These are phyloP conservation scores for Diachrysia chrysitis DNA, from an alignment of 2,888 invertebrate genomes.

Conservation along the genomic window DNA sequence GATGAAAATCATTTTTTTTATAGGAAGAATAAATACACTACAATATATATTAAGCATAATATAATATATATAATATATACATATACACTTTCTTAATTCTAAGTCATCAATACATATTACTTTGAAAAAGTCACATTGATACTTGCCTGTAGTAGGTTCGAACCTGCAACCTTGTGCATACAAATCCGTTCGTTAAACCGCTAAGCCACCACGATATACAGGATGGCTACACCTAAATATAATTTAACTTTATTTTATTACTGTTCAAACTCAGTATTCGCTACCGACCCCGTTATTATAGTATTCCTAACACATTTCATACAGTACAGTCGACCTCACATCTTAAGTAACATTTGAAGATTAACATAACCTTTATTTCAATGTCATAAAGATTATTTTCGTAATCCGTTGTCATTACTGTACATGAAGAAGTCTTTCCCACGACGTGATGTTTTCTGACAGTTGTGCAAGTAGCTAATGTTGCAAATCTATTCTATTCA, in stretches of 20 bases:
- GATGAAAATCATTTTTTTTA: too few relatives aligned
- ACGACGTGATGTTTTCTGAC: conserved; percentile 30
- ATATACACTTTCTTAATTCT: too few relatives aligned
- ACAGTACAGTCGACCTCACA: neutral
- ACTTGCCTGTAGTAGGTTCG: too few relatives aligned
- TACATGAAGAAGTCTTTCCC: conserved; percentile 33
- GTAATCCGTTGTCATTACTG: conserved; percentile 14
- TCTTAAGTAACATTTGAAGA: neutral
- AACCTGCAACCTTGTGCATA: too few relatives aligned
- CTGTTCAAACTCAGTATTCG: neutral
- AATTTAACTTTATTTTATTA: neutral
- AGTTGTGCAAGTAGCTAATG: conserved; percentile 33
- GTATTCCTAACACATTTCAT: neutral
- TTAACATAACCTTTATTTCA: neutral
- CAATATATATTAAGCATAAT: too few relatives aligned
- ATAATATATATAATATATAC: too few relatives aligned
- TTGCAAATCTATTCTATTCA: conserved; percentile 14
- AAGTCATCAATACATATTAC: too few relatives aligned
- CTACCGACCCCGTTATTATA: neutral
- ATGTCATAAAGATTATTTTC: conserved; percentile 8
- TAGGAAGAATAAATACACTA: too few relatives aligned
- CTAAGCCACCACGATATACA: too few relatives aligned
- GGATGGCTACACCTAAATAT: too few relatives aligned
- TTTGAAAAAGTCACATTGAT: too few relatives aligned
- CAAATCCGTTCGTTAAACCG: too few relatives aligned